Base-by-base conservation (phyloP, 2,888 invertebrate genomes). In the Polymixis flavicincta region DNA sequence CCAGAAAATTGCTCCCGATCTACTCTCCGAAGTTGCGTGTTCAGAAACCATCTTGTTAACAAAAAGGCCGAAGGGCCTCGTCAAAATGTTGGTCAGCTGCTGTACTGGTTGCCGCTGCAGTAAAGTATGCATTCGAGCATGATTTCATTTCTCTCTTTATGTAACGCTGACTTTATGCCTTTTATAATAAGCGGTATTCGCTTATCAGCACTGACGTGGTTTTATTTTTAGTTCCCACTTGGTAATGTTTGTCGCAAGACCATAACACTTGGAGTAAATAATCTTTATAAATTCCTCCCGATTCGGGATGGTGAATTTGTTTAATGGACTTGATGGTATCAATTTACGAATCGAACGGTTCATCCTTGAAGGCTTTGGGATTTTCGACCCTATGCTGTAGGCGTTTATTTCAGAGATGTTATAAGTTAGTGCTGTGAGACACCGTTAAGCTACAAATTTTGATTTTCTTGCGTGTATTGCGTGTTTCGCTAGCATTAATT, bases 401-500 rank as follows among this genome's bases (percentile, higher is more conserved):
- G 61, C 48, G 25, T 71, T 78, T 67, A 70, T 45, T 54, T 54
- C 14, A 61, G 22, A 72, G 54, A 32, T 64, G 32, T 71, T 61
- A 32, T 52, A 69, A 66, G 61, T 74, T 50, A 82, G 54, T 50
- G 59, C 63, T 60, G 71, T 76, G 73, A 83, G 85, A 83, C 83
- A 88, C 91, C 90, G 91, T 90, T 92, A 91, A 87, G 84, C 82
- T 88, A 87, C 84, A 80, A 87, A 88, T 85, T 90, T 86, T 90
- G 89, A 78, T 83, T 81, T 90, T 89, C 88, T 88, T 79, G 86
- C 80, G 84, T 79, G 64, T 81, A 80, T 89, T 85, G 94, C 94
- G 92, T 95, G 94, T 89, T 87, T 80, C 76, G 78, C 83, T 82
- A 87, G 88, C 88, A 90, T 93, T 92, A 91, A 90, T 92, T 91